phyloP scores from a whole-genome alignment of 2,888 invertebrate genomes.

The Heteromyza rotundicornis region DNA sequence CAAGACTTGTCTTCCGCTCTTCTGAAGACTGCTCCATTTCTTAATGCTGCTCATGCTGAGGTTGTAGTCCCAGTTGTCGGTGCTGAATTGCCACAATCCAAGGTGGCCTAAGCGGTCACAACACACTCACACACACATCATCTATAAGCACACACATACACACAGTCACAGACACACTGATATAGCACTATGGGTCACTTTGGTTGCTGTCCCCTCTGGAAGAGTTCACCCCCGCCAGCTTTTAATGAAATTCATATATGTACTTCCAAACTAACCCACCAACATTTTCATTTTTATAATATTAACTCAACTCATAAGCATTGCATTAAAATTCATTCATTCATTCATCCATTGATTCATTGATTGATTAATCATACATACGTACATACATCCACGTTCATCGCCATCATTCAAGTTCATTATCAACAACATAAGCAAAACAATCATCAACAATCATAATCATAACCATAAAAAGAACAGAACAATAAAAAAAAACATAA shows the following conservation, averaged over 20 bases:
- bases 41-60: not conserved
- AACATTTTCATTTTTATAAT: slow-evolving; percentile 36
- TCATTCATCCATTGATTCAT: slow-evolving; percentile 43
- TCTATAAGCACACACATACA: slow-evolving; percentile 13
- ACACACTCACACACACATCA: too few species aligned
- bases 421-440: too few species aligned
- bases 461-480: slow-evolving; percentile 49
- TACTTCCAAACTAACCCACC: not conserved
- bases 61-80: slow-evolving; percentile 7
- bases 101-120: slow-evolving; percentile 22
- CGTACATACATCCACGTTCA: slow-evolving; percentile 40
- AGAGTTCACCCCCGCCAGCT: slow-evolving; percentile 28
- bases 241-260: not conserved
- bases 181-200: slow-evolving; percentile 41
- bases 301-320: slow-evolving; percentile 29
- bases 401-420: slow-evolving; percentile 44
- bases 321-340: slow-evolving; percentile 19
- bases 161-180: slow-evolving; percentile 25
- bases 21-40: not conserved
- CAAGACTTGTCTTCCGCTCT: not conserved
- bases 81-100: slow-evolving; percentile 19
- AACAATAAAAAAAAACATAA: slow-evolving; percentile 39
- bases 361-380: too few species aligned
- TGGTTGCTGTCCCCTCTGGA: slow-evolving; percentile 41
- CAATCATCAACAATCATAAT: too few species aligned